phyloP scores from a whole-genome alignment of 1,140 invertebrate genomes.

The Argopecten irradians region DNA sequence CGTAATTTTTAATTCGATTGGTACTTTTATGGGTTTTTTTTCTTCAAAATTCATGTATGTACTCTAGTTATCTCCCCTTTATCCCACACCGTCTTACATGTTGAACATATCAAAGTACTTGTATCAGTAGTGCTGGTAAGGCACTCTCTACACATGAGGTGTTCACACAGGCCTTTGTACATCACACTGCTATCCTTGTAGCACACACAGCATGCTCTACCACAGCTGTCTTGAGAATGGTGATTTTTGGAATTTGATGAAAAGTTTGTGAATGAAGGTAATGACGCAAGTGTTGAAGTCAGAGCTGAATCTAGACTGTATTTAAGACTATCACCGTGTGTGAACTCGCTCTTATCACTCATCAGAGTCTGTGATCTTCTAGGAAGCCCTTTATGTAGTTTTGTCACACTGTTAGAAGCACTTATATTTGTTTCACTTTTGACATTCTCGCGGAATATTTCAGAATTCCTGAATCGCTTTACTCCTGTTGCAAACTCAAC shows the following conservation, averaged over 20 bases:
- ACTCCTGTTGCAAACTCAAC: not conserved
- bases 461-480: not conserved
- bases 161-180: slow-evolving; percentile 51
- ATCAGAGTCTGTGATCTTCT: not conserved
- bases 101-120: not conserved
- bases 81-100: not conserved
- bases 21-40: too few relatives aligned
- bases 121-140: not conserved
- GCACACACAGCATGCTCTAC: not conserved
- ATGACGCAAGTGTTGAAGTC: slow-evolving; percentile 37
- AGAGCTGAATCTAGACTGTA: slow-evolving; percentile 55
- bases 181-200: slow-evolving; percentile 1
- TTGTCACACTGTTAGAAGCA: not conserved
- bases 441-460: not conserved
- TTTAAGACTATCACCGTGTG: slow-evolving; percentile 34
- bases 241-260: not conserved
- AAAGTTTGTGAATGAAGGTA: slow-evolving; percentile 56
- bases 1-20: too few relatives aligned
- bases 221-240: not conserved
- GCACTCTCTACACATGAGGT: slow-evolving; percentile 53
- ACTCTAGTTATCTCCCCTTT: slow-evolving; percentile 24
- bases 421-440: not conserved
- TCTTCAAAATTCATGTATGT: slow-evolving; percentile 5
- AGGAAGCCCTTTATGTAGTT: not conserved
- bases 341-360: not conserved